Evolutionary conservation across 2,113 vertebrate genomes (phyloP).

Genomic region (Tachysurus fulvidraco): DNA sequence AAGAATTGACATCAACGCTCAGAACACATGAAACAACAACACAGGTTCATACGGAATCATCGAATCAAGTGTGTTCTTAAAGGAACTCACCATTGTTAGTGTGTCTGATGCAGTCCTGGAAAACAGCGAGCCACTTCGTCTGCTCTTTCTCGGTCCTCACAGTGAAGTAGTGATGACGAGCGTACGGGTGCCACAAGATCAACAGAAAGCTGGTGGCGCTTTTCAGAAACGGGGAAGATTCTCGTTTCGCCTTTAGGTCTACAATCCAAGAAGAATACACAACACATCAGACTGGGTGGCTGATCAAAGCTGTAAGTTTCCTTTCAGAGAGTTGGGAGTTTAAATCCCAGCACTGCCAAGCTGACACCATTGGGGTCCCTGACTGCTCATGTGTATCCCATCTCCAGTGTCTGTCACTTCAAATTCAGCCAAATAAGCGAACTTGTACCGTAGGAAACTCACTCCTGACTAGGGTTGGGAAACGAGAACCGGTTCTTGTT

Average conservation of each 20-base stretch:
- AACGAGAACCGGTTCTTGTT: too few relatives aligned
- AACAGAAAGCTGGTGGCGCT: slow-evolving; percentile 83
- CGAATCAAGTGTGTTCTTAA: background rate
- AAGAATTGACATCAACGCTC: background rate
- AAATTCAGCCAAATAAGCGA: too few relatives aligned
- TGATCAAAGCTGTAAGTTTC: background rate
- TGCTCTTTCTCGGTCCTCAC: slow-evolving; percentile 91
- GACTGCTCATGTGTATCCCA: too few relatives aligned
- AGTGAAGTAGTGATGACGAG: slow-evolving; percentile 89
- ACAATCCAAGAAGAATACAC: slow-evolving; percentile 9
- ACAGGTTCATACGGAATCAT: background rate
- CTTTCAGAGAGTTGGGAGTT: background rate
- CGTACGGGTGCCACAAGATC: slow-evolving; percentile 92
- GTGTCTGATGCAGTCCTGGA: slow-evolving; percentile 91
- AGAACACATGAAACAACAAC: background rate
- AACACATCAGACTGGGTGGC: background rate
- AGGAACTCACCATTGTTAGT: slow-evolving; percentile 83
- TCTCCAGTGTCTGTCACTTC: too few relatives aligned
- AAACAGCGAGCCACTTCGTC: slow-evolving; percentile 87
- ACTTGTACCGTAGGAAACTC: too few relatives aligned
- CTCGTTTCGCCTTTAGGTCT: slow-evolving; percentile 78
- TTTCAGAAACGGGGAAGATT: slow-evolving; percentile 79
- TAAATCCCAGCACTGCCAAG: background rate
- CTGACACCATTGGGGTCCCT: too few relatives aligned
- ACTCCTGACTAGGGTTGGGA: too few relatives aligned